Conservation (phyloP, 2,113 vertebrate species). For the Herpetotheres cachinnans region DNA sequence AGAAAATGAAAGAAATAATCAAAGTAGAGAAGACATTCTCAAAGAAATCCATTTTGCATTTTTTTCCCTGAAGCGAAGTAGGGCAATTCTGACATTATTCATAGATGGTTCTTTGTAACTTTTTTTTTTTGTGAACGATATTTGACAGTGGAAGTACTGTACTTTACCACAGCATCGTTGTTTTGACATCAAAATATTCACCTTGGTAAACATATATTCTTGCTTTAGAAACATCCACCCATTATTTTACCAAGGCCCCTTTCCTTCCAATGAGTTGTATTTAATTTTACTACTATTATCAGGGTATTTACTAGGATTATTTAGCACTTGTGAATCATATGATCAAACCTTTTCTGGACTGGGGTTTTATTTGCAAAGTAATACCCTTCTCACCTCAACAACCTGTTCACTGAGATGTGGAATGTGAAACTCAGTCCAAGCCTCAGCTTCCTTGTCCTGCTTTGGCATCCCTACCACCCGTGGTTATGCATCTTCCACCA, state of each 20-base stretch:
- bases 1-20: background rate
- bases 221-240: background rate
- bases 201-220: background rate
- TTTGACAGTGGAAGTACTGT: background rate
- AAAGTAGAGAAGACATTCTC: background rate
- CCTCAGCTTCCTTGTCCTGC: background rate
- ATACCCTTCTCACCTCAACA: background rate
- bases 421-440: background rate
- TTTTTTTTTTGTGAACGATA: background rate
- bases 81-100: background rate
- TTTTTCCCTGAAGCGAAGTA: background rate
- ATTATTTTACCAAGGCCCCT: background rate
- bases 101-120: fast-evolving
- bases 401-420: background rate
- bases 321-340: background rate
- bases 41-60: background rate
- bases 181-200: background rate
- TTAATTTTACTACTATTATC: background rate
- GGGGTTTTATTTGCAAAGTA: background rate
- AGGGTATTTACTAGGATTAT: background rate
- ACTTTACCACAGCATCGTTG: background rate
- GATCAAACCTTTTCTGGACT: background rate
- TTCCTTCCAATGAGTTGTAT: background rate
- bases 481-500: background rate
- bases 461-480: background rate